These are phyloP conservation scores for Brachionus asplanchnoidis DNA, from an alignment of 1,140 invertebrate genomes.

Conservation along the genomic window DNA sequence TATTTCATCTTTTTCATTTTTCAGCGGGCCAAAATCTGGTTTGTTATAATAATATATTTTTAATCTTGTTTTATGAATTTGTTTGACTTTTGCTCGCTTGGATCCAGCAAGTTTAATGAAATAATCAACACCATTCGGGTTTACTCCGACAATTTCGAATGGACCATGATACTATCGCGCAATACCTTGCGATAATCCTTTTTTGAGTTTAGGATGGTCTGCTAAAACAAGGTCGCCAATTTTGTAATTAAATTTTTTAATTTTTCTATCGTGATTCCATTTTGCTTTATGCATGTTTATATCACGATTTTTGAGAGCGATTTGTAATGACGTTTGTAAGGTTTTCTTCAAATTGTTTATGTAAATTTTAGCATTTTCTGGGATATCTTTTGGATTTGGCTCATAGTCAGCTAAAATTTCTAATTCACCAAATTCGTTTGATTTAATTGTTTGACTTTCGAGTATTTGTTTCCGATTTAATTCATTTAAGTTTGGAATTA, in stretches of 20 bases:
- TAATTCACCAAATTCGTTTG: background rate
- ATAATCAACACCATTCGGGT: background rate
- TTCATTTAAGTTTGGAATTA: conserved; percentile 17
- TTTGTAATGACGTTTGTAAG: background rate
- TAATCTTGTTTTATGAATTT: conserved; percentile 14
- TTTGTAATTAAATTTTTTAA: conserved; percentile 24
- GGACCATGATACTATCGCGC: background rate
- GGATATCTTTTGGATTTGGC: background rate
- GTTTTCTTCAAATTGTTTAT: conserved; percentile 24
- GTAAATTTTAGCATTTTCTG: conserved; percentile 14
- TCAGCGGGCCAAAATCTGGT: background rate
- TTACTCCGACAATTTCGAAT: background rate
- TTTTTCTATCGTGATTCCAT: conserved; percentile 11
- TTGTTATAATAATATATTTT: conserved; percentile 25
- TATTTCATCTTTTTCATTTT: background rate
- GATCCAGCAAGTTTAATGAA: background rate
- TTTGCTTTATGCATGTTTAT: conserved; percentile 22
- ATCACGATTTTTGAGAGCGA: conserved; percentile 9
- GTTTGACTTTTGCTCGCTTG: background rate
- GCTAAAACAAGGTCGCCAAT: conserved; percentile 11
- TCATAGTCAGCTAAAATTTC: conserved; percentile 10
- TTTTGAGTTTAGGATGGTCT: conserved; percentile 7
- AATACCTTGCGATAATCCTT: background rate
- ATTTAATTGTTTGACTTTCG: conserved; percentile 14
- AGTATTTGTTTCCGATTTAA: background rate